Evolutionary conservation across 2,113 vertebrate species (phyloP).

Genomic region (Lanius collurio): DNA sequence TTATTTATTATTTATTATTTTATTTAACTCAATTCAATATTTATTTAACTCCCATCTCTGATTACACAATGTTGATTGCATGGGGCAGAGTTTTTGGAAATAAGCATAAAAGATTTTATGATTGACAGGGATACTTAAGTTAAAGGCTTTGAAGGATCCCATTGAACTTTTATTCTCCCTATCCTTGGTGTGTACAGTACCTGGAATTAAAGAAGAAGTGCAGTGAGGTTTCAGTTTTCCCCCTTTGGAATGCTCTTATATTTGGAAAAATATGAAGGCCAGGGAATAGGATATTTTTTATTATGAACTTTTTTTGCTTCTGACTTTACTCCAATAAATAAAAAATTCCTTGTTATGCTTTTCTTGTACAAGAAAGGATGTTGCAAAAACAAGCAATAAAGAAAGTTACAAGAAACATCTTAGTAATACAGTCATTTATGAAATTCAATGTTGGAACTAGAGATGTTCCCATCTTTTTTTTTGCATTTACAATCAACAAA

Average conservation of each 20-base stretch:
- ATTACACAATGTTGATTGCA: not conserved
- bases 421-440: not conserved
- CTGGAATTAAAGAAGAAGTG: not conserved
- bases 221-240: not conserved
- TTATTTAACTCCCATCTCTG: not conserved
- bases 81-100: not conserved
- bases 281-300: not conserved
- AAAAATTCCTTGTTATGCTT: not conserved
- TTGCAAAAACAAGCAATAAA: not conserved
- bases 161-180: not conserved
- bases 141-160: not conserved
- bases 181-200: not conserved
- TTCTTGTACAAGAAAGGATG: not conserved
- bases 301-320: not conserved
- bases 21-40: too few relatives aligned
- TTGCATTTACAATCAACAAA: not conserved
- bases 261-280: not conserved
- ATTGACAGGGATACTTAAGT: not conserved
- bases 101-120: not conserved
- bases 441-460: not conserved
- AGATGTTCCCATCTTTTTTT: not conserved
- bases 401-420: not conserved
- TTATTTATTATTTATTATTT: too few relatives aligned
- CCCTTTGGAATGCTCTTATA: rapidly evolving
- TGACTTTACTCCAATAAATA: not conserved